Base-by-base conservation (phyloP, 2,113 vertebrate species). In the Anseranas semipalmata region DNA sequence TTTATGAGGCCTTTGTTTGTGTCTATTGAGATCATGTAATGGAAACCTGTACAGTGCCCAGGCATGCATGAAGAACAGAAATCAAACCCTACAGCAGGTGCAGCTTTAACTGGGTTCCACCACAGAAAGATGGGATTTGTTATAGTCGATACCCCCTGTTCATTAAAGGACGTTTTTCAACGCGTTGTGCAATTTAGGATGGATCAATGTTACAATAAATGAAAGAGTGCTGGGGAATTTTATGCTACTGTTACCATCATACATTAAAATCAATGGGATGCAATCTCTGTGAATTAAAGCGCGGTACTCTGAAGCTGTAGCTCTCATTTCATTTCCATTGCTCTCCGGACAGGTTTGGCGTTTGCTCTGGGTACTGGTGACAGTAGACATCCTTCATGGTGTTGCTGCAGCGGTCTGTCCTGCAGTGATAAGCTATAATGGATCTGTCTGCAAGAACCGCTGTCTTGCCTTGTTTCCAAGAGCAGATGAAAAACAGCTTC, bases 361-460 rank as follows among this genome's bases (percentile, higher is more conserved):
- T 91, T 72, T 79, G 86, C 94, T 93, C 75, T 41, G 71, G 73
- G 76, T 97, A 73, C 67, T 16, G 53, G 59, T 99, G 99, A 99
- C 99, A 99, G 98, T 5, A 88, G 97, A 97, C 98, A 99, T 99
- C 99, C 99, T 99, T 99, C 99, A 99, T 76, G 79, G 97, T 2
- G 91, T 67, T 62, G 89, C 97, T 35, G 97, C 90, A 96, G 94
- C 72, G 81, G 98, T 98, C 98, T 99, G 99, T 97, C 95, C 98
- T 97, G 97, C 71, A 39, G 94, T 98, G 99, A 99, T 99, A 99
- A 99, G 99, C 98, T 97, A 95, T 99, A 99, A 99, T 99, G 99
- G 98, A 99, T 99, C 98, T 98, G 97, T 97, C 98, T 97, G 46
- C 66, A 93, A 96, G 89, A 95, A 96, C 97, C 96, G 97, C 95